phyloP scores from a whole-genome alignment of 2,113 vertebrate species.

The Scomber japonicus region DNA sequence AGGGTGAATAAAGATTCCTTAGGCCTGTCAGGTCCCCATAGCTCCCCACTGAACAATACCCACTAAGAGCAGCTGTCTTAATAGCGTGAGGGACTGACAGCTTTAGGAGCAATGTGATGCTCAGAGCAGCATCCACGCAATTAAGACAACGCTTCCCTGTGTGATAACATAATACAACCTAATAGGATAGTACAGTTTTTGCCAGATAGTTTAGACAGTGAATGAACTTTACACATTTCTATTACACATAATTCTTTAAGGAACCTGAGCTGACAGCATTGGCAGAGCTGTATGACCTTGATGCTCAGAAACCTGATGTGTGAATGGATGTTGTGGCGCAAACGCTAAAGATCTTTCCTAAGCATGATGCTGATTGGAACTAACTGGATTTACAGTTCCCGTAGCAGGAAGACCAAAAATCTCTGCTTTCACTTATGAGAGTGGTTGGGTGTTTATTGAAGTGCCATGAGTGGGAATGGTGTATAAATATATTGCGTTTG shows the following conservation, averaged over 20 bases:
- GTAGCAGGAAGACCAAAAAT: constrained; percentile 45
- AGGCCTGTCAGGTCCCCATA: constrained; percentile 75
- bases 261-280: constrained; percentile 55
- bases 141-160: constrained; percentile 67
- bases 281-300: constrained; percentile 55
- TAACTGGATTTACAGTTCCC: constrained; percentile 58
- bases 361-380: constrained; percentile 56
- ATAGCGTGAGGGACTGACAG: constrained; percentile 78
- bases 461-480: constrained; percentile 36
- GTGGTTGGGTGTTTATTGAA: constrained; percentile 36
- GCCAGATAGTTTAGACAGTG: constrained; percentile 49
- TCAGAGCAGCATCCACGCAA: constrained; percentile 48
- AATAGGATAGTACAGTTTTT: constrained; percentile 33
- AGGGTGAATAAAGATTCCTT: constrained; percentile 77
- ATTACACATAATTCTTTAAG: constrained; percentile 24
- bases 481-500: constrained; percentile 45
- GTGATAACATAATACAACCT: constrained; percentile 66
- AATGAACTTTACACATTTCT: constrained; percentile 59
- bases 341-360: constrained; percentile 41
- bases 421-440: constrained; percentile 45
- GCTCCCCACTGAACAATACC: constrained; percentile 69
- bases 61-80: constrained; percentile 79
- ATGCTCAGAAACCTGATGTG: constrained; percentile 45
- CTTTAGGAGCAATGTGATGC: constrained; percentile 61
- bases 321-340: constrained; percentile 70